Evolutionary conservation across 2,113 vertebrate genomes (phyloP), one percentile per base, ranked within the genome.

Genomic region (Jaculus jaculus): DNA sequence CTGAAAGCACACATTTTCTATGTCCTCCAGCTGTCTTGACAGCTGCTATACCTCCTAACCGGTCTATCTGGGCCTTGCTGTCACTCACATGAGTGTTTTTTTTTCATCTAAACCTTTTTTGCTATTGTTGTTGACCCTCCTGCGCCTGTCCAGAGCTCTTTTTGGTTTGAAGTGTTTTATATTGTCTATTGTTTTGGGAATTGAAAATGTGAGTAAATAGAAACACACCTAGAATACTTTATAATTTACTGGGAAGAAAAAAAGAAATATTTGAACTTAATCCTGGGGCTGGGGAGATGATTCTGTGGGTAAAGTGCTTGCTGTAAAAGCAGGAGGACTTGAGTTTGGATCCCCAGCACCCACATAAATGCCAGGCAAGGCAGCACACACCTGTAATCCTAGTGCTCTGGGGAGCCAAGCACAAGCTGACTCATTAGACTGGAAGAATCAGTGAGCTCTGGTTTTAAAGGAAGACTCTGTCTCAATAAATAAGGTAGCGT

Each of bases 201-300:
- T 11, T 66, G 26, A 79, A 92, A 84, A 78, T 83, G 30, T 23
- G 84, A 13, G 16, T 84, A 89, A 79, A 60, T 20, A 61, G 23
- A 86, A 88, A 81, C 9, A 80, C 32, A 84, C 63, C 17, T 58
- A 86, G 75, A 88, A 82, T 60, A 68, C 13, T 26, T 42, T 66
- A 72, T 7, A 73, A 54, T 92, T 93, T 79, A n/a, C 54, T 88
- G 10, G 69, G 58, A 90, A 84, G 39, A 11, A 85, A 85, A 81
- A 90, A 84, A 51, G 8, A 85, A 85, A 81, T 32, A 71, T 24
- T 69, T 74, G 72, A 91, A 90, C 2, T 21, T 26, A 75, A 39
- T 37, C 84, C 13, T 63, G 54, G 54, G 15, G 11, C 54, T 54
- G 54, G 54, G 11, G 54, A 54, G 6, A 54, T 54, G 15, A 12